Base-by-base conservation (phyloP, 2,888 invertebrate genomes). In the Nipponacmea schrenckii region DNA sequence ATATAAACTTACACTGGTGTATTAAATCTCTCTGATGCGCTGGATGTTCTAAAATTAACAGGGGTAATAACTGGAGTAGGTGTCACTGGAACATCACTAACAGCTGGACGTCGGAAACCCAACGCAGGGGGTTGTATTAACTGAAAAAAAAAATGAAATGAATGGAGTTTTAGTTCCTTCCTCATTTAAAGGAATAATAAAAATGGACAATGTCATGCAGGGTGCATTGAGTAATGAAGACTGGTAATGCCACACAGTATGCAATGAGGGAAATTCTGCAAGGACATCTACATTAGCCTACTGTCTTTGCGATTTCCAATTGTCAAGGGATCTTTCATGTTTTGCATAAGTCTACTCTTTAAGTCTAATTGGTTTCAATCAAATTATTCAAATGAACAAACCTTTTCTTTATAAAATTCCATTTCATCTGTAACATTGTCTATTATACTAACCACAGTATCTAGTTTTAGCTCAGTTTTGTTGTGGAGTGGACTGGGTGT, bases 351-450 rank as follows among this genome's bases (percentile, higher is more conserved):
- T n/a, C n/a, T n/a, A n/a, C n/a, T n/a, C n/a, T n/a, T n/a, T n/a
- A n/a, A n/a, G n/a, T n/a, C n/a, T n/a, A n/a, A n/a, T n/a, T n/a
- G n/a, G n/a, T n/a, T n/a, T n/a, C n/a, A n/a, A n/a, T n/a, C n/a
- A n/a, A n/a, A n/a, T n/a, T n/a, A n/a, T n/a, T n/a, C n/a, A n/a
- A n/a, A 39, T 5, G 8, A 1, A 7, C 39, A 5, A 76, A 86
- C 86, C 81, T 81, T 85, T 75, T 86, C 86, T 71, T 83, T 85
- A 75, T 80, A 81, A 62, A 72, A 77, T 62, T 77, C 75, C 85
- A 86, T 85, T 65, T 82, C 84, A 62, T 83, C 84, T 20, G 83
- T 82, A 26, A 87, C 86, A 50, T 79, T 71, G 73, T 86, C 86
- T 63, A 87, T 85, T 76, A 85, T 75, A 66, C 73, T 79, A 39